These are phyloP conservation scores for Macaria notata DNA, from an alignment of 2,888 invertebrate species.

Conservation along the genomic window DNA sequence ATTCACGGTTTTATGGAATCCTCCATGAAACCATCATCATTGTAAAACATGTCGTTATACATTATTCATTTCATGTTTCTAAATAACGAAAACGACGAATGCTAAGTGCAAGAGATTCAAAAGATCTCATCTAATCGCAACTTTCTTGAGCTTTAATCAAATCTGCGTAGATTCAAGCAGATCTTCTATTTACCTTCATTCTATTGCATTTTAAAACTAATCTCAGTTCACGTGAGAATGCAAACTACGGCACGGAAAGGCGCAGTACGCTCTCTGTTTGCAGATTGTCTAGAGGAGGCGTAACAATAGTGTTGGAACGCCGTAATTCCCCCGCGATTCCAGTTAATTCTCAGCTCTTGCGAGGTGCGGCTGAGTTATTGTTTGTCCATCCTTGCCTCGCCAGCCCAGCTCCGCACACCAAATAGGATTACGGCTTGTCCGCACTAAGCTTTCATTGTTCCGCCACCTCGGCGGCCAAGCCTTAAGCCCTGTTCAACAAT, in stretches of 20 bases:
- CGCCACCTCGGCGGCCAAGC: slow-evolving; percentile 40
- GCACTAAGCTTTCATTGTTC: slow-evolving; percentile 51
- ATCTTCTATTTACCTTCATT: no score
- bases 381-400: slow-evolving; percentile 41
- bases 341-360: slow-evolving; percentile 40
- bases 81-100: no score
- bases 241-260: slow-evolving; percentile 25
- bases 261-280: slow-evolving; percentile 25
- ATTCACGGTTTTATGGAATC: no score
- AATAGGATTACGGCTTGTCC: slow-evolving; percentile 60
- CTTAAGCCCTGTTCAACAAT: slow-evolving; percentile 42
- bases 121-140: no score
- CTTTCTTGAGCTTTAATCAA: no score
- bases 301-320: slow-evolving; percentile 26
- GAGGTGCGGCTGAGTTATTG: slow-evolving; percentile 52
- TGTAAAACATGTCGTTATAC: no score
- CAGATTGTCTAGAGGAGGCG: slow-evolving; percentile 29
- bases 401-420: slow-evolving; percentile 37
- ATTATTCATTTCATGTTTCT: no score
- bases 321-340: slow-evolving; percentile 33
- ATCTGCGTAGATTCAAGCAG: no score
- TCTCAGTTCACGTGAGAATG: slow-evolving; percentile 23
- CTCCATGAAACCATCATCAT: no score
- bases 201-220: slow-evolving; percentile 15
- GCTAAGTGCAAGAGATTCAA: no score